Percentiles rank a stretch among this genome's conserved stretches.
These are phyloP conservation scores for Drosophila subobscura DNA, from an alignment of 1,140 invertebrate genomes.

Conservation along the genomic window DNA sequence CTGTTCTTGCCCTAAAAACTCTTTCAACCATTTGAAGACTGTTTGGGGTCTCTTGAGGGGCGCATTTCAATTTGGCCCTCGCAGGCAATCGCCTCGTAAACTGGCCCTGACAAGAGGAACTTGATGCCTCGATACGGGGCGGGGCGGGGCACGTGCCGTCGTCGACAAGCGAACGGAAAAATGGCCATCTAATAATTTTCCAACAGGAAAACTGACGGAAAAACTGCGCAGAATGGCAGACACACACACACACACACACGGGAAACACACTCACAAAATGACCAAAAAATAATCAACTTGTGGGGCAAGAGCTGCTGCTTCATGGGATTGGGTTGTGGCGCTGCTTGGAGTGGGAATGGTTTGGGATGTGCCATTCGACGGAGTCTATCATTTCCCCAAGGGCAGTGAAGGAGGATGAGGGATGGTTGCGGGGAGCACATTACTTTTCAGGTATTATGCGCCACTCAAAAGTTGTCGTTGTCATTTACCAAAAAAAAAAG, in stretches of 20 bases:
- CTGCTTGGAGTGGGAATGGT: background rate
- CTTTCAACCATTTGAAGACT: slow-evolving; percentile 36
- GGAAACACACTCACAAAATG: slow-evolving; percentile 43
- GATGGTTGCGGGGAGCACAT: slow-evolving; percentile 18
- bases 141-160: slow-evolving; percentile 55
- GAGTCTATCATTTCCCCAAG: slow-evolving; percentile 48
- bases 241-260: too few relatives aligned
- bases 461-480: slow-evolving; percentile 51
- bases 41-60: slow-evolving; percentile 54
- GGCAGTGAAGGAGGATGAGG: slow-evolving; percentile 49
- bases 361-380: background rate
- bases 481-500: slow-evolving; percentile 35
- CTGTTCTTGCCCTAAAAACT: slow-evolving; percentile 23
- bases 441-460: slow-evolving; percentile 67
- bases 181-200: slow-evolving; percentile 72
- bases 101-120: slow-evolving; percentile 55
- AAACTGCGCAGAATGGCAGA: slow-evolving; percentile 51
- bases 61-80: slow-evolving; percentile 72
- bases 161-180: slow-evolving; percentile 46
- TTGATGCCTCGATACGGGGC: slow-evolving; percentile 51
- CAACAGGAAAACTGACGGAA: slow-evolving; percentile 26
- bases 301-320: slow-evolving; percentile 7
- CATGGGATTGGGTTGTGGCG: slow-evolving; percentile 16
- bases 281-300: slow-evolving; percentile 64
- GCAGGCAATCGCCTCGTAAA: slow-evolving; percentile 62